These are phyloP conservation scores for Tretioscincus oriximinensis DNA, from an alignment of 2,113 vertebrate genomes.

Conservation along the genomic window DNA sequence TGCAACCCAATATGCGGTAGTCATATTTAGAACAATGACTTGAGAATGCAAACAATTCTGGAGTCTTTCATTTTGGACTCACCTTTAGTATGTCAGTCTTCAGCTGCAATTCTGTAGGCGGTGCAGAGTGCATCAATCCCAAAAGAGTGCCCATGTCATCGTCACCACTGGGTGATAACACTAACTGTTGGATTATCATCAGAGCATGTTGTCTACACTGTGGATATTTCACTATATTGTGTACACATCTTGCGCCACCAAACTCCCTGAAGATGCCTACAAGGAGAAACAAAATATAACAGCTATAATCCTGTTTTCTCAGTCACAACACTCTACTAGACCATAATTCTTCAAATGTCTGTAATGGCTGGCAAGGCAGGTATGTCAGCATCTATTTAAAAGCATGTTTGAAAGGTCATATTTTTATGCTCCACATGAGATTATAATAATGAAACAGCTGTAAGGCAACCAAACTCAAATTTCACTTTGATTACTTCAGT, in stretches of 20 bases:
- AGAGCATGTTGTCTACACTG: slow-evolving; percentile 94
- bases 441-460: not conserved
- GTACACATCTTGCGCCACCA: slow-evolving; percentile 92
- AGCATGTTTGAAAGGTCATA: not conserved
- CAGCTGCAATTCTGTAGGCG: slow-evolving; percentile 88
- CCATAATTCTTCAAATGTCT: not conserved
- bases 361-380: not conserved
- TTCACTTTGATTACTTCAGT: not conserved
- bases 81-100: slow-evolving; percentile 95
- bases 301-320: not conserved
- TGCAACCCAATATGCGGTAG: not conserved
- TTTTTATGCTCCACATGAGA: not conserved
- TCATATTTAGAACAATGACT: not conserved
- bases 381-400: not conserved
- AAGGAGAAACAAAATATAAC: not conserved
- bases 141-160: slow-evolving; percentile 98
- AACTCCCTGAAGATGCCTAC: slow-evolving; percentile 95
- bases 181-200: slow-evolving; percentile 95
- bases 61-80: slow-evolving; percentile 17
- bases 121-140: slow-evolving; percentile 96
- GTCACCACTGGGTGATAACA: slow-evolving; percentile 92
- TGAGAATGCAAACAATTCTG: not conserved
- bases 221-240: slow-evolving; percentile 95
- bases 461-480: not conserved
- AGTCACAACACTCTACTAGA: not conserved